Evolutionary conservation across 2,797 vertebrate genomes (phyloP).

Genomic region (Anabacerthia variegaticeps): DNA sequence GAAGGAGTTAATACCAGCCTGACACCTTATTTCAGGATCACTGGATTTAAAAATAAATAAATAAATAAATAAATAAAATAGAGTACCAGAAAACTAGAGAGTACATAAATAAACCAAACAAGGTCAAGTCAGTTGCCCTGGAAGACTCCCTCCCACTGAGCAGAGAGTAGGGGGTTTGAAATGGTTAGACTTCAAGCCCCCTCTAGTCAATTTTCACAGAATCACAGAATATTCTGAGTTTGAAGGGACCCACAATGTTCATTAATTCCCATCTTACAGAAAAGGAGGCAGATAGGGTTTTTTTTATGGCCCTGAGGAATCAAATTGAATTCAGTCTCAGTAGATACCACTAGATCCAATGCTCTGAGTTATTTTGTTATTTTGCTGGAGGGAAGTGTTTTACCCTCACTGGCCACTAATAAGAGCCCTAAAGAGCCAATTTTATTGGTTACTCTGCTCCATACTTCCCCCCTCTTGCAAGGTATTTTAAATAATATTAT

Average conservation of each 20-base stretch:
- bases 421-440: conserved; percentile 40
- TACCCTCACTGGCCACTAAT: conserved; percentile 30
- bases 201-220: not conserved
- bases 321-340: conserved; percentile 43
- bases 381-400: conserved; percentile 50
- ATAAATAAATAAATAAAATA: not conserved
- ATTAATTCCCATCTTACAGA: not conserved
- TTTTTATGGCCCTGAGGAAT: conserved; percentile 26
- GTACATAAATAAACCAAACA: not conserved
- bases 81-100: not conserved
- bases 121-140: not conserved
- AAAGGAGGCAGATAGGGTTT: conserved; percentile 23
- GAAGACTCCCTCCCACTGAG: not conserved
- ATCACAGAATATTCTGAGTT: not conserved
- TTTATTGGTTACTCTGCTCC: conserved; percentile 48
- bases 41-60: not conserved
- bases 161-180: not conserved
- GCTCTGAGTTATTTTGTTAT: not conserved
- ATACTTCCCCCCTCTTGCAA: conserved; percentile 2
- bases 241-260: not conserved
- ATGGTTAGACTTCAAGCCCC: not conserved
- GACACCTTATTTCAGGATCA: not conserved
- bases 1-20: not conserved
- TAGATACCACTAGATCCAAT: conserved; percentile 1
- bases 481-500: conserved; percentile 26